Evolutionary conservation across 1,140 invertebrate genomes (phyloP), one percentile per base, ranked within the genome.

Genomic region (Leptinotarsa undecemlineata): DNA sequence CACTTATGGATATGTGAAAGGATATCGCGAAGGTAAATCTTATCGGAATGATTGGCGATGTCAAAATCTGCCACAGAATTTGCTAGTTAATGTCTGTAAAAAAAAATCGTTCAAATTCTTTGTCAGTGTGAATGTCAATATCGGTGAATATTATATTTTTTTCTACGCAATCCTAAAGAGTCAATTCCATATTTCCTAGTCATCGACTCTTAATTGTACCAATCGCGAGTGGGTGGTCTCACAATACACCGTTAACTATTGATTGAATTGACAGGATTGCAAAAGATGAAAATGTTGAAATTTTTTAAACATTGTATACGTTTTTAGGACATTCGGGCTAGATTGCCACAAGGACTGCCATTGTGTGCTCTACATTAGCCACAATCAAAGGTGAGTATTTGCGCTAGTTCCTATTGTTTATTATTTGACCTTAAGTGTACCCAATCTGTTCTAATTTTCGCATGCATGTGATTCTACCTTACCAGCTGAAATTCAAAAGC

Each of bases 151-250:
- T 57, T 57, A 19, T 57, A 57, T 57, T 57, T 57, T 42, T 57
- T 57, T 57, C 51, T 57, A 19, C 51, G 51, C n/a, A 17, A 15
- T 57, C 15, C 51, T 57, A 15, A 57, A 57, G n/a, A 57, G 51
- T 57, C n/a, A 19, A 57, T 57, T 42, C 33, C 8, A 57, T 57
- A 17, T 57, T 57, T 19, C 51, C n/a, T 15, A 57, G 15, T 57
- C n/a, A 57, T 57, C 51, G 51, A 57, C 15, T 19, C 51, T 4
- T 57, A 57, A 57, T n/a, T 57, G 51, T 57, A 57, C 51, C 26
- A 64, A 20, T 64, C 63, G 26, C 63, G 63, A 64, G 63, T 64
- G 63, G 63, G 63, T 64, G 63, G 17, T 64, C 63, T 64, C 63
- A 61, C 20, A 64, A 57, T 57, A 57, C 51, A 57, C 51, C 51